phyloP scores from a whole-genome alignment of 53 echinoderm and acorn worm genomes.

The Paelopatides confundens region DNA sequence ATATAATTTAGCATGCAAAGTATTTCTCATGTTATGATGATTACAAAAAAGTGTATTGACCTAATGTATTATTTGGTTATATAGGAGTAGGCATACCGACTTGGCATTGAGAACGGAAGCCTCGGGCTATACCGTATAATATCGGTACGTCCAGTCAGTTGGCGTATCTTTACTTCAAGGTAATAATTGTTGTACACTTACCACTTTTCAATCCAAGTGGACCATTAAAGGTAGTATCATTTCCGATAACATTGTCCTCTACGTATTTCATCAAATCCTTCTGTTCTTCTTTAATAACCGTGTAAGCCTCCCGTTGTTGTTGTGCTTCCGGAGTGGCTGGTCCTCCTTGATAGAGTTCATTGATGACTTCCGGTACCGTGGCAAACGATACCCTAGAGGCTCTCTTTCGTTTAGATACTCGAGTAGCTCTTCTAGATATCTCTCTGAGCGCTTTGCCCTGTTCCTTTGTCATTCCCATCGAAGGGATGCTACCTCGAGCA shows the following conservation, averaged over 20 bases:
- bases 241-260: constrained; percentile 86
- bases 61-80: too few species aligned
- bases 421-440: constrained; percentile 30
- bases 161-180: too few species aligned
- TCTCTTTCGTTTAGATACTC: constrained; percentile 41
- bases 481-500: not conserved
- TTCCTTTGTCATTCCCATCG: constrained; percentile 39
- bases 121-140: too few species aligned
- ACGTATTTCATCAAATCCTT: constrained; percentile 77
- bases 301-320: not conserved
- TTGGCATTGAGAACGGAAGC: too few species aligned
- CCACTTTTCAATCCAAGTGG: constrained; percentile 87
- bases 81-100: too few species aligned
- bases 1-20: too few species aligned
- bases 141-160: too few species aligned
- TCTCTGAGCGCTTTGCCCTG: constrained; percentile 38
- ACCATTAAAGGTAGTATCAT: constrained; percentile 76
- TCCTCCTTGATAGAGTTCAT: constrained; percentile 6
- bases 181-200: constrained; percentile 47
- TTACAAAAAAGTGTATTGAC: too few species aligned
- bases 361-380: constrained; percentile 49
- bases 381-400: constrained; percentile 34
- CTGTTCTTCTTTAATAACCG: constrained; percentile 38
- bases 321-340: not conserved
- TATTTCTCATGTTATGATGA: too few species aligned